These are phyloP conservation scores for Taenioides sp. DNA, from an alignment of 2,797 vertebrate species.

Conservation along the genomic window DNA sequence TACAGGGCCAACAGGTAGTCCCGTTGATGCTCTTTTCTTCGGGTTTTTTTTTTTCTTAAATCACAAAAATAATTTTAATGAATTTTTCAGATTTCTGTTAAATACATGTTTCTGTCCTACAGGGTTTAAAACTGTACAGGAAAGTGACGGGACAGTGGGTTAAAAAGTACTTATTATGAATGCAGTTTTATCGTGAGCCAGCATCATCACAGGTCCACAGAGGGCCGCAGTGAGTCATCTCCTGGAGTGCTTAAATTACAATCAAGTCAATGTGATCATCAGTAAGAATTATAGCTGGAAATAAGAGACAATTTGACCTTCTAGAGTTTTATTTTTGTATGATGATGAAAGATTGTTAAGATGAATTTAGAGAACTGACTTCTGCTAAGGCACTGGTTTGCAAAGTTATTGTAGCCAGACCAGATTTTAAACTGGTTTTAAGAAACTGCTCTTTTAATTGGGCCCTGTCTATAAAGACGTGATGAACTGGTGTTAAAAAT, in stretches of 20 bases:
- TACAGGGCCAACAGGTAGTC: not conserved
- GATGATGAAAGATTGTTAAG: not conserved
- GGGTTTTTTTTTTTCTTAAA: not conserved
- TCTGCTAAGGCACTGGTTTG: not conserved
- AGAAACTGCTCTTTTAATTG: too few relatives aligned
- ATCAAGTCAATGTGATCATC: slow-evolving; percentile 33
- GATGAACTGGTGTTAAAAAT: not conserved
- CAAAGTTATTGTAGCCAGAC: not conserved
- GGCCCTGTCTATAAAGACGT: not conserved
- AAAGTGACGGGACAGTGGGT: not conserved
- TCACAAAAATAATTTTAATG: not conserved
- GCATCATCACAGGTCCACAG: slow-evolving; percentile 19
- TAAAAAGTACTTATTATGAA: not conserved
- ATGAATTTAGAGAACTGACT: not conserved
- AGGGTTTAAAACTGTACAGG: not conserved
- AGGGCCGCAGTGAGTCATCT: slow-evolving; percentile 58
- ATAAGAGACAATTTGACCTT: slow-evolving; percentile 7
- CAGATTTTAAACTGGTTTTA: too few relatives aligned
- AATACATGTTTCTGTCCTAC: not conserved
- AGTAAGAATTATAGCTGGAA: slow-evolving; percentile 21
- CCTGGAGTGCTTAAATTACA: slow-evolving; percentile 30
- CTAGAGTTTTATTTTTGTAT: not conserved
- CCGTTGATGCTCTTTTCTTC: too few relatives aligned
- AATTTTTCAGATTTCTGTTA: not conserved
- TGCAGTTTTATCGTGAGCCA: slow-evolving; percentile 11